Percentiles rank a stretch among this genome's conserved stretches.
These are phyloP conservation scores for Isichthys henryi DNA, from an alignment of 2,113 vertebrate species.

Conservation along the genomic window DNA sequence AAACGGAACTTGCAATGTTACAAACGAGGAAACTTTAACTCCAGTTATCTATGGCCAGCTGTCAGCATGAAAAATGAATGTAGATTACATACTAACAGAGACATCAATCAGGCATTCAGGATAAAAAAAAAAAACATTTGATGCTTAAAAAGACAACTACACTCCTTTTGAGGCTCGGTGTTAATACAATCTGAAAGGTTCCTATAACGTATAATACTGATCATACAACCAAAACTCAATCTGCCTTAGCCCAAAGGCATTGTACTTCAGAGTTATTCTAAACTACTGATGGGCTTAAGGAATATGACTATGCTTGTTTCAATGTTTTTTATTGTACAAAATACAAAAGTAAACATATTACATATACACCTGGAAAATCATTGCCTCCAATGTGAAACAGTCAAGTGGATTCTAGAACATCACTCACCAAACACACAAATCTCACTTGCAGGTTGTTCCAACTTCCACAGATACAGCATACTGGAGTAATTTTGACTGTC, in stretches of 20 bases:
- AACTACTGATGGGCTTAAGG: not conserved
- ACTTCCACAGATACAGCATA: not conserved
- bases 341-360: constrained; percentile 61
- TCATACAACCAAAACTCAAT: not conserved
- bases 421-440: constrained; percentile 24
- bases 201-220: not conserved
- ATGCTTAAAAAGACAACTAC: not conserved
- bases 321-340: constrained; percentile 59
- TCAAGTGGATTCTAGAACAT: constrained; percentile 24
- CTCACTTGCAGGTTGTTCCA: not conserved
- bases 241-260: not conserved
- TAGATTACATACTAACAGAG: not conserved
- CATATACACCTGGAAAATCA: constrained; percentile 31
- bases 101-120: not conserved
- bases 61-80: not conserved
- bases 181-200: not conserved
- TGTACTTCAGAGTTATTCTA: not conserved
- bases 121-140: not conserved
- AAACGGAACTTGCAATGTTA: not conserved
- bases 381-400: constrained; percentile 14
- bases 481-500: not conserved
- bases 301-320: not conserved
- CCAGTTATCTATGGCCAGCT: not conserved
- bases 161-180: not conserved
- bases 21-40: not conserved